Conservation (phyloP, 2,113 vertebrate species). For the Tenebrosternarchus preto region DNA sequence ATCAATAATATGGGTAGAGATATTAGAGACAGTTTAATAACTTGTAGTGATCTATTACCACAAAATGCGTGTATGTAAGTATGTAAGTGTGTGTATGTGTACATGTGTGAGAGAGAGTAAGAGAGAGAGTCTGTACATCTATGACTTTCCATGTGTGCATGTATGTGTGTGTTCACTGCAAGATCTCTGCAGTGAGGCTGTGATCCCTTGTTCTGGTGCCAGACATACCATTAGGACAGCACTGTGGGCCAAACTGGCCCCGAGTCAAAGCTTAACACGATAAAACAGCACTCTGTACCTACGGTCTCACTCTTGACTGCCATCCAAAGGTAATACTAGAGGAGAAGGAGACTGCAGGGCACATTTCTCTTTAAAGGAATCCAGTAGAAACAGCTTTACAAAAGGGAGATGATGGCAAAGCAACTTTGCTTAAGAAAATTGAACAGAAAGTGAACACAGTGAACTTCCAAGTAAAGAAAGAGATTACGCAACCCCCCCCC, state of each 20-base stretch:
- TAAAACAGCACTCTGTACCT: constrained; percentile 21
- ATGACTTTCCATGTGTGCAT: not conserved
- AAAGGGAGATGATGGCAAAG: not conserved
- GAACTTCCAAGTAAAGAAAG: not conserved
- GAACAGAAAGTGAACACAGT: not conserved
- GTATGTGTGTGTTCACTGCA: not conserved
- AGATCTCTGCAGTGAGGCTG: constrained; percentile 1
- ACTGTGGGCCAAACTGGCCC: constrained; percentile 11
- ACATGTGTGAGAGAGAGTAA: no score
- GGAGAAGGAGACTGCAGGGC: not conserved
- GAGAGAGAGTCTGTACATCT: no score
- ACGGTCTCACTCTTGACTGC: not conserved
- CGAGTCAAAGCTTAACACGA: not conserved
- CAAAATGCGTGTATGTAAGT: no score
- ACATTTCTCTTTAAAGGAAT: not conserved
- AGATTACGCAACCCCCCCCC: not conserved
- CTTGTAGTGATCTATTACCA: no score
- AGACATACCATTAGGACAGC: constrained; percentile 14
- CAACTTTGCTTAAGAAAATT: constrained; percentile 14
- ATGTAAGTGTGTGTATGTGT: no score
- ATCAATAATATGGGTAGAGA: no score
- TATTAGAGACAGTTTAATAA: no score
- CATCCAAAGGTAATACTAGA: not conserved
- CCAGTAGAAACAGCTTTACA: constrained; percentile 1
- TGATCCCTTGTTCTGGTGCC: constrained; percentile 10